A percentile compares a stretch with the other conserved stretches of the same genome.
Evolutionary conservation across 2,888 invertebrate species (phyloP).

Genomic region (Drosophila picticornis): DNA sequence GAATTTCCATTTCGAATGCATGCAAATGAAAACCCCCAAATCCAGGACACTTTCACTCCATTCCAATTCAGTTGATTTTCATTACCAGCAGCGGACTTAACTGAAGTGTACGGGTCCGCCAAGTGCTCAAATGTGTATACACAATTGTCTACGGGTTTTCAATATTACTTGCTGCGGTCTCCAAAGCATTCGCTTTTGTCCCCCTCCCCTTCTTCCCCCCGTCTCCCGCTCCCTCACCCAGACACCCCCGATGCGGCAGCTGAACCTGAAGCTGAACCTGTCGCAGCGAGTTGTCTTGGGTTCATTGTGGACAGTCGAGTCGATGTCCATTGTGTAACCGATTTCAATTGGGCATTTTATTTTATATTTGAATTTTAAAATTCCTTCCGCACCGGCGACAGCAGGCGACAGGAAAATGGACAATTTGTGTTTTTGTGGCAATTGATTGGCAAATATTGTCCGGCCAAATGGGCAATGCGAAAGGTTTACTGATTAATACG

Average conservation of each 20-base stretch:
- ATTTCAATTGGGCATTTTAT: constrained; percentile 84
- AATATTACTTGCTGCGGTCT: constrained; percentile 78
- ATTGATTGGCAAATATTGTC: constrained; percentile 84
- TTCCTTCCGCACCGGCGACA: constrained; percentile 80
- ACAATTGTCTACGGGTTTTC: constrained; percentile 80
- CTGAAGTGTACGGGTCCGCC: constrained; percentile 55
- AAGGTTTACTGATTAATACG: constrained; percentile 80
- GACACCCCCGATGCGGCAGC: constrained; percentile 17
- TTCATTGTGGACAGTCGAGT: constrained; percentile 60
- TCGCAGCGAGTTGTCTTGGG: constrained; percentile 58
- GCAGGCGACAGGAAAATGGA: constrained; percentile 84
- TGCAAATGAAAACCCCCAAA: constrained; percentile 73
- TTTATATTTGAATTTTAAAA: constrained; percentile 84
- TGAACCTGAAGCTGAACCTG: constrained; percentile 42
- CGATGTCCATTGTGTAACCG: constrained; percentile 79
- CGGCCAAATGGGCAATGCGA: constrained; percentile 61
- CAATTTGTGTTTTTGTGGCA: constrained; percentile 85
- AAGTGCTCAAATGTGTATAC: constrained; percentile 67
- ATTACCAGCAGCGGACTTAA: constrained; percentile 59
- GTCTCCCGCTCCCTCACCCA: neutral
- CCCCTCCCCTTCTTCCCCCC: neutral
- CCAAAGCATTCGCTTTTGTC: constrained; percentile 4
- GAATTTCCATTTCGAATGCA: constrained; percentile 56
- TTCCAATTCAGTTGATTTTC: constrained; percentile 80
- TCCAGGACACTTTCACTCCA: constrained; percentile 77